phyloP scores from a whole-genome alignment of 2,797 vertebrate species.

The Centropyge bicolor region DNA sequence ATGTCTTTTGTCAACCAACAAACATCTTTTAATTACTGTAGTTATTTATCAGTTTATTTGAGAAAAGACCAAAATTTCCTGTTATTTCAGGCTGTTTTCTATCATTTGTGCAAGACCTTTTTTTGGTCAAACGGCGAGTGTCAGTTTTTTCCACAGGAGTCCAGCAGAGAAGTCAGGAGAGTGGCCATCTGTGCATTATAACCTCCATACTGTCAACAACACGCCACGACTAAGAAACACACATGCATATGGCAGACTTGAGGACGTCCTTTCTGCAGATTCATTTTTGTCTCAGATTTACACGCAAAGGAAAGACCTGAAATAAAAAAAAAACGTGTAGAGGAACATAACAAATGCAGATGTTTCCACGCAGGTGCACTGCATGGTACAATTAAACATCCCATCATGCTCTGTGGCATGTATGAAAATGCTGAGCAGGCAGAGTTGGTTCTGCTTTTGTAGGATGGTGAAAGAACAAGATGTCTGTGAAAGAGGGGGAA shows the following conservation, averaged over 20 bases:
- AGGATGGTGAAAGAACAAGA: too few species aligned
- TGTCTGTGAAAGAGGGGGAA: too few species aligned
- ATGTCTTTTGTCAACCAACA: not conserved
- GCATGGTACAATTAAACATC: too few species aligned
- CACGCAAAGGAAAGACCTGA: too few species aligned
- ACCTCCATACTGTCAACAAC: slow-evolving; percentile 53
- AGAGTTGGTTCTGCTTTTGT: too few species aligned
- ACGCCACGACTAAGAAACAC: slow-evolving; percentile 31
- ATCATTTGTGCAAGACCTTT: slow-evolving; percentile 10
- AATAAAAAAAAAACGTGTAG: too few species aligned
- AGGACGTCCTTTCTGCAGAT: not conserved
- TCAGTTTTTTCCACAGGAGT: slow-evolving; percentile 65
- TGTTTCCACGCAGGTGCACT: too few species aligned
- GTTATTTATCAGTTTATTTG: not conserved
- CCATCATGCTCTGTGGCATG: too few species aligned
- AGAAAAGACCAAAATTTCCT: not conserved
- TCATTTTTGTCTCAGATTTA: slow-evolving; percentile 11
- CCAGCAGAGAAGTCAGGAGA: slow-evolving; percentile 79
- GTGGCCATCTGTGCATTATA: slow-evolving; percentile 82
- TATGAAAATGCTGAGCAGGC: too few species aligned
- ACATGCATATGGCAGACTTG: not conserved
- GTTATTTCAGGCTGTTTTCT: slow-evolving; percentile 17
- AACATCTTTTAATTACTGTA: not conserved
- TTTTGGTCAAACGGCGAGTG: slow-evolving; percentile 22
- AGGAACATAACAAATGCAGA: too few species aligned